phyloP scores from a whole-genome alignment of 2,113 vertebrate genomes.

The Rhinoptilus africanus region DNA sequence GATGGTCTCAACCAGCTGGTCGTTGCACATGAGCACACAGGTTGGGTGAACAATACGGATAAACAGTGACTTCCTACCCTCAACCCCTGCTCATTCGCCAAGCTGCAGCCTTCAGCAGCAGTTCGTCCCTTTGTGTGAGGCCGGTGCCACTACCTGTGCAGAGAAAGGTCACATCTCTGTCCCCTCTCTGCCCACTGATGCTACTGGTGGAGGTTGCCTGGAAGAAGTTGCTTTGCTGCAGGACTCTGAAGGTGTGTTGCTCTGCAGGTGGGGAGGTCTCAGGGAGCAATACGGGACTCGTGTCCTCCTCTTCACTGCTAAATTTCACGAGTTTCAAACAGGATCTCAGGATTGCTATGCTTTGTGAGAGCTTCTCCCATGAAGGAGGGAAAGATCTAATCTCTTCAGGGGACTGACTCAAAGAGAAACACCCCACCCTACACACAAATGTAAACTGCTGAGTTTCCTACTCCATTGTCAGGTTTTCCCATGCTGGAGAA shows the following conservation, averaged over 20 bases:
- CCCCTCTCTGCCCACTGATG: not conserved
- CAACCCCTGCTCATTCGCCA: not conserved
- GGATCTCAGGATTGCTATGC: not conserved
- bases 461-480: not conserved
- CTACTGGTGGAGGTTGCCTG: not conserved
- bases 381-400: not conserved
- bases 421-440: not conserved
- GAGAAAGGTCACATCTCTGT: not conserved
- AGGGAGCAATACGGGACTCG: not conserved
- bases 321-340: not conserved
- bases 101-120: not conserved
- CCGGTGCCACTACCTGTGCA: not conserved
- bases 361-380: not conserved
- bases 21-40: rapidly evolving
- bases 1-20: not conserved
- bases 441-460: not conserved
- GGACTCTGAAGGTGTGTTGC: not conserved
- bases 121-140: not conserved
- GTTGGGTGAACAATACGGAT: not conserved
- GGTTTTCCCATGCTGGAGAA: not conserved
- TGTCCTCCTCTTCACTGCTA: not conserved
- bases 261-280: not conserved
- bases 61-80: not conserved
- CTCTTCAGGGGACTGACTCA: not conserved
- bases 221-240: not conserved